These are phyloP conservation scores for Falcunculus frontatus DNA, from an alignment of 2,113 vertebrate species.

Conservation along the genomic window DNA sequence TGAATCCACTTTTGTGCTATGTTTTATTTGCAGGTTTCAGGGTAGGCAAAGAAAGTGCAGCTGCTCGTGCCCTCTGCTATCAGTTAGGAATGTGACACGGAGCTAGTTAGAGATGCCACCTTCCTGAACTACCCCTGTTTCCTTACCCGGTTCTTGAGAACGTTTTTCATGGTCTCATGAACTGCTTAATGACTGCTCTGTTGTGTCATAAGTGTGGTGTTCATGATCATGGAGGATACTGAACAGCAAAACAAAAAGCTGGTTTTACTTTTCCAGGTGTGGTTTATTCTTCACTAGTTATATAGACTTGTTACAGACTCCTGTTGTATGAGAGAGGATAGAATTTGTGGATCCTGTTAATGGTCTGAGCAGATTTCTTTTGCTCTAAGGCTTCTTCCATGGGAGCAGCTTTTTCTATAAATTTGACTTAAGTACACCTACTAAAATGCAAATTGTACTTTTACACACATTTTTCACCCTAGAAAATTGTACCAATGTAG, in stretches of 20 bases:
- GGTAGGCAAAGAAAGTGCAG: neutral
- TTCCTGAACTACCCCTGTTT: neutral
- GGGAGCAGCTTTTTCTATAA: neutral
- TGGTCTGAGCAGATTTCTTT: neutral
- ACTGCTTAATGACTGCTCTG: neutral
- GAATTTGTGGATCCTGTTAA: neutral
- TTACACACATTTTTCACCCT: neutral
- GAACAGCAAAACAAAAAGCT: neutral
- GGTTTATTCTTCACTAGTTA: neutral
- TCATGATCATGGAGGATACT: neutral
- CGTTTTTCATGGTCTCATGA: neutral
- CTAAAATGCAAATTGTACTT: neutral
- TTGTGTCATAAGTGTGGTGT: fast-evolving
- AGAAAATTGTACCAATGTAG: neutral
- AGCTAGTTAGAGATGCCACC: neutral
- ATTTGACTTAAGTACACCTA: neutral
- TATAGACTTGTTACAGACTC: neutral
- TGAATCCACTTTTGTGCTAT: neutral
- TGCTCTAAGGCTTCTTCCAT: neutral
- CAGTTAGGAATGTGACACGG: neutral
- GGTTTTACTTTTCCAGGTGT: neutral
- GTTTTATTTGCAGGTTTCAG: neutral
- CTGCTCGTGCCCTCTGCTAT: neutral
- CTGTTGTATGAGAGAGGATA: neutral
- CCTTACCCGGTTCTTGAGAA: neutral